A percentile compares a stretch with the other conserved stretches of the same genome.
Conservation (phyloP, 2,888 invertebrate genomes). For the Meghimatium bilineatum region DNA sequence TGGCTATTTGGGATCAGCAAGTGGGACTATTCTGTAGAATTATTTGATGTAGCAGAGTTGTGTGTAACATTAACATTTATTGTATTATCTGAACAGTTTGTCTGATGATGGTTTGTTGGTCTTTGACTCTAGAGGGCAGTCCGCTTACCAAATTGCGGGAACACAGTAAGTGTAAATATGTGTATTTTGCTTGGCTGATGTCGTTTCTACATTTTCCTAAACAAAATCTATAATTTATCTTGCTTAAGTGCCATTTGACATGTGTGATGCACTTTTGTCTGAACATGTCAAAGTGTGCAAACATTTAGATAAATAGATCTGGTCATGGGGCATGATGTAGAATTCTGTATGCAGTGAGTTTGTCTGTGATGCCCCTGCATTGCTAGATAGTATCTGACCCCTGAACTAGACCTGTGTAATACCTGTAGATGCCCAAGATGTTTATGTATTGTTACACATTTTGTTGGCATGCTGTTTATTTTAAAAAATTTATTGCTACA, state of each 20-base stretch:
- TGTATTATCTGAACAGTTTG: conserved; percentile 25
- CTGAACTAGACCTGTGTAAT: background rate
- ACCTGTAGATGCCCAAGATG: too few species aligned
- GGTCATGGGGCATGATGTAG: conserved; percentile 14
- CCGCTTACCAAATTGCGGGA: conserved; percentile 63
- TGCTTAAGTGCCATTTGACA: background rate
- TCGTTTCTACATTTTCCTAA: background rate
- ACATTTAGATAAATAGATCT: background rate
- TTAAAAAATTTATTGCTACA: too few species aligned
- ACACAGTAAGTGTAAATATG: conserved; percentile 59
- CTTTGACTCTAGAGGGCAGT: conserved; percentile 59
- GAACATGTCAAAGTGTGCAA: background rate
- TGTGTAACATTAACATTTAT: background rate
- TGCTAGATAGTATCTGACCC: conserved; percentile 28
- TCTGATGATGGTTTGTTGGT: conserved; percentile 46
- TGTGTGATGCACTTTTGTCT: background rate
- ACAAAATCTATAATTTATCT: background rate
- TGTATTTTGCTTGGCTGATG: background rate
- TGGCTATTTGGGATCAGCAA: too few species aligned
- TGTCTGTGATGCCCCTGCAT: background rate
- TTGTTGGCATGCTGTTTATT: too few species aligned
- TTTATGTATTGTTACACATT: too few species aligned
- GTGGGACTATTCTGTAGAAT: too few species aligned
- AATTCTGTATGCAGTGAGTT: background rate
- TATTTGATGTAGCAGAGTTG: background rate